These are phyloP conservation scores for Apamea anceps DNA, from an alignment of 2,888 invertebrate species.

Conservation along the genomic window DNA sequence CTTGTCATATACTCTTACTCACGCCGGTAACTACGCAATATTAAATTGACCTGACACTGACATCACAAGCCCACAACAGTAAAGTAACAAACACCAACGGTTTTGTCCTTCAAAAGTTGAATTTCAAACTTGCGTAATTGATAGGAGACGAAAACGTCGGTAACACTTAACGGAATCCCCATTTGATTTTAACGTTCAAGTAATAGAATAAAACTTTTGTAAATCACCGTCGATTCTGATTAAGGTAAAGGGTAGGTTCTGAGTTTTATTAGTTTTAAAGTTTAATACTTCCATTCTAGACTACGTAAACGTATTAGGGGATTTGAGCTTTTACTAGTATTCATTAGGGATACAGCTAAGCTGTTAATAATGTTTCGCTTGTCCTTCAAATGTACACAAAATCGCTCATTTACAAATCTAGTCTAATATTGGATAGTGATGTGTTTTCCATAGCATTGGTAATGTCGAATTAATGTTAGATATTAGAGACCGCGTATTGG, in stretches of 20 bases:
- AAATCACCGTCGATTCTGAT: slow-evolving; percentile 71
- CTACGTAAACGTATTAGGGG: neutral
- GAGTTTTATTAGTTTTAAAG: slow-evolving; percentile 51
- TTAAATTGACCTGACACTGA: neutral
- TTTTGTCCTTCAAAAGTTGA: neutral
- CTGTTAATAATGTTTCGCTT: no score
- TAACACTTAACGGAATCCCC: slow-evolving; percentile 27
- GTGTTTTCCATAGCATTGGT: no score
- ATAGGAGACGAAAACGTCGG: slow-evolving; percentile 23
- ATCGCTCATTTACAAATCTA: neutral
- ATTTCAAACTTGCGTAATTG: slow-evolving; percentile 32
- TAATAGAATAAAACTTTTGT: slow-evolving; percentile 66
- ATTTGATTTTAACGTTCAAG: slow-evolving; percentile 51
- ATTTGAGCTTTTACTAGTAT: neutral
- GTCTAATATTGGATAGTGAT: no score
- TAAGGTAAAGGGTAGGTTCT: slow-evolving; percentile 72
- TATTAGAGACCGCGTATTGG: no score
- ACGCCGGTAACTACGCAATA: no score
- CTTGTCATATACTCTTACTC: no score
- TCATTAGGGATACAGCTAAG: neutral
- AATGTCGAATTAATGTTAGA: no score
- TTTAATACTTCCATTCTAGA: neutral
- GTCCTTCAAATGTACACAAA: neutral
- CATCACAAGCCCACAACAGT: neutral
- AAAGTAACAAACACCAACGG: neutral